A percentile compares a stretch with the other conserved stretches of the same genome.
Evolutionary conservation across 1,140 invertebrate species (phyloP).

Genomic region (Bombus breviceps): DNA sequence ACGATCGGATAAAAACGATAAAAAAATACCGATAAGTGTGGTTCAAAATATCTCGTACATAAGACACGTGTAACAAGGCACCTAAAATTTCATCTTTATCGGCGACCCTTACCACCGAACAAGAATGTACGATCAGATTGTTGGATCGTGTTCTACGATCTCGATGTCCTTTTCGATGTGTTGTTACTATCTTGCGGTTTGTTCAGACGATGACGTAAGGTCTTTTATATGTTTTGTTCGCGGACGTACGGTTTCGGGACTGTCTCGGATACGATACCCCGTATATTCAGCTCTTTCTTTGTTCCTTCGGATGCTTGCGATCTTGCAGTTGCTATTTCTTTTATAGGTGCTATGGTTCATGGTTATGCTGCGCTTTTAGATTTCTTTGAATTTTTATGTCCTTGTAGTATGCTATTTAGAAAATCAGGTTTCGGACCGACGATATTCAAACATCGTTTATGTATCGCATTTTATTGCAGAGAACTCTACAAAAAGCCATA

Average conservation of each 20-base stretch:
- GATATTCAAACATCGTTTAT: not conserved
- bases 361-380: not conserved
- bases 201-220: not conserved
- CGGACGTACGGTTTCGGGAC: not conserved
- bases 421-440: not conserved
- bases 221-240: not conserved
- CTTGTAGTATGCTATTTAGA: not conserved
- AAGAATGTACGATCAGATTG: not conserved
- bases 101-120: not conserved
- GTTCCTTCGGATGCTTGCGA: not conserved
- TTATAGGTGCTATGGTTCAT: not conserved
- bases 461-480: not conserved
- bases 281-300: not conserved
- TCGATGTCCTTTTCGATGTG: not conserved
- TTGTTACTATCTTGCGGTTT: not conserved
- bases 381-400: not conserved
- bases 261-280: not conserved
- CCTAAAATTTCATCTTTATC: not conserved
- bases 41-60: not conserved
- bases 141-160: not conserved
- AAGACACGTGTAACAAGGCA: not conserved
- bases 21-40: not conserved
- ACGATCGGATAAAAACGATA: not conserved
- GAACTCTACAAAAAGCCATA: too few relatives aligned
- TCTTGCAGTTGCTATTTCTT: not conserved